Conservation (phyloP, 2,888 invertebrate species). For the Drosophila pseudotalamancana region DNA sequence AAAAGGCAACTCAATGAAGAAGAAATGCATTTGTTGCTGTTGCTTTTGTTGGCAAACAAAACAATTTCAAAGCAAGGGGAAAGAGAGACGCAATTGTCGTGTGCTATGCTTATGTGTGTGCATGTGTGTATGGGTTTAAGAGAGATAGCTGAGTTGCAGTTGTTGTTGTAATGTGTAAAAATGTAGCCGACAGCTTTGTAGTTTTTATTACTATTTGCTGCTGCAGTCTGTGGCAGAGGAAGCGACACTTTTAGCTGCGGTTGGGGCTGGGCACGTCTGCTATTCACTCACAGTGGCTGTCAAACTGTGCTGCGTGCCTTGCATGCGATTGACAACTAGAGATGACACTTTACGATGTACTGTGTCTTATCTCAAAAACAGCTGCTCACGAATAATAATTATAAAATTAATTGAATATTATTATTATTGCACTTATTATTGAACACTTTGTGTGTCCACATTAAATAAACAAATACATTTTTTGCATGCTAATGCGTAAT, state of each 20-base stretch:
- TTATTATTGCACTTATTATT: not conserved
- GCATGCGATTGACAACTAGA: conserved; percentile 48
- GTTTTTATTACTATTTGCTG: conserved; percentile 42
- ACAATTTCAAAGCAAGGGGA: conserved; percentile 20
- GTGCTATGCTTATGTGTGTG: conserved; percentile 38
- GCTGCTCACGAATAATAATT: not conserved
- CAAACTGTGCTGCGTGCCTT: conserved; percentile 59
- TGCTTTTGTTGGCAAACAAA: conserved; percentile 58
- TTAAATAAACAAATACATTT: no score
- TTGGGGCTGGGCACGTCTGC: conserved; percentile 16
- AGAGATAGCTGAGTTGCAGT: conserved; percentile 33
- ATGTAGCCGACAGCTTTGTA: conserved; percentile 41
- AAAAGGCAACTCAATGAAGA: conserved; percentile 24
- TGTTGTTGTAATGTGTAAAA: conserved; percentile 44
- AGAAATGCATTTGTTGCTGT: conserved; percentile 46
- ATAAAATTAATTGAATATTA: no score
- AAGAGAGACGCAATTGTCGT: conserved; percentile 40
- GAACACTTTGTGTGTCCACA: not conserved
- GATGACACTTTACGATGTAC: conserved; percentile 25
- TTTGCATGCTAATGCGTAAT: conserved; percentile 2
- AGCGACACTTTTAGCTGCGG: conserved; percentile 32
- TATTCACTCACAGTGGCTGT: conserved; percentile 34
- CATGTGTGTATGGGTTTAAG: conserved; percentile 51
- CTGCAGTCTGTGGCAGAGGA: conserved; percentile 37
- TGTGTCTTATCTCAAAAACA: not conserved